These are phyloP conservation scores for Caprella mutica DNA, from an alignment of 2,888 invertebrate genomes.

Conservation along the genomic window DNA sequence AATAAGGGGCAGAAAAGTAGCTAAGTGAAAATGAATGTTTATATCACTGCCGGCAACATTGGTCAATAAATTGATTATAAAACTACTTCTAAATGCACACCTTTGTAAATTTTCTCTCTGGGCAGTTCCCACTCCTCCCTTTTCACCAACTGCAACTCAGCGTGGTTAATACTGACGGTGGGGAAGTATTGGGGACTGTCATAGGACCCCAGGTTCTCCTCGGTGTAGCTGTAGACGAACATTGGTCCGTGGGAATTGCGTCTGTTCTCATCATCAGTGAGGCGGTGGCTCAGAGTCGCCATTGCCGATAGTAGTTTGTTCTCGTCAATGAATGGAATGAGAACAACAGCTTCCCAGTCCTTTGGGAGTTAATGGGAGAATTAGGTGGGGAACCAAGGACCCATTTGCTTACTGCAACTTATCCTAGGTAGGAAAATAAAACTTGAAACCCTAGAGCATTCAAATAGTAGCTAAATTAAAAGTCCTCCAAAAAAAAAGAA, in stretches of 20 bases:
- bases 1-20: too few species aligned
- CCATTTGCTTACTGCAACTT: too few species aligned
- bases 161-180: slow-evolving; percentile 48
- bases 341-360: slow-evolving; percentile 91
- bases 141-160: slow-evolving; percentile 41
- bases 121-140: slow-evolving; percentile 31
- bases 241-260: slow-evolving; percentile 81
- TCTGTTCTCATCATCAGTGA: slow-evolving; percentile 57
- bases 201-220: slow-evolving; percentile 48
- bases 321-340: slow-evolving; percentile 89
- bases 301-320: slow-evolving; percentile 61
- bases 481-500: too few species aligned
- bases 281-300: slow-evolving; percentile 52
- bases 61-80: too few species aligned
- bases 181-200: slow-evolving; percentile 47
- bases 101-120: slow-evolving; percentile 21
- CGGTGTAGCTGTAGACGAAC: slow-evolving; percentile 59
- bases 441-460: too few species aligned
- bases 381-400: too few species aligned
- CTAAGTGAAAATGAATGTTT: too few species aligned
- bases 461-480: too few species aligned
- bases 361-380: slow-evolving; percentile 43
- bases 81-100: too few species aligned
- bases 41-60: too few species aligned
- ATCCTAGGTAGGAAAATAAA: too few species aligned